phyloP scores from a whole-genome alignment of 1,140 invertebrate species.

The Marisa cornuarietis region DNA sequence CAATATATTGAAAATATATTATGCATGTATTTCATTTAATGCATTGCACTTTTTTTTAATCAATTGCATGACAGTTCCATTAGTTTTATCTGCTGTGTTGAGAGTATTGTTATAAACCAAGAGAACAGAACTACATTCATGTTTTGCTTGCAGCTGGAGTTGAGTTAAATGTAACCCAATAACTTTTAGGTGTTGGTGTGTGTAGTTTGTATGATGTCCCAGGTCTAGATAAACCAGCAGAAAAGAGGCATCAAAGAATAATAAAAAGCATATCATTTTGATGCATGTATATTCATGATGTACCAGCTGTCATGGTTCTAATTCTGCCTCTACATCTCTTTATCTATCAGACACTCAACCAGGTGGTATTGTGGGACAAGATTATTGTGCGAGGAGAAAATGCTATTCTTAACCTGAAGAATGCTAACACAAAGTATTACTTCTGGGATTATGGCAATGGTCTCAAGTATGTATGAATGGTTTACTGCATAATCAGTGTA shows the following conservation, averaged over 20 bases:
- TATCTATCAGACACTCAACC: slow-evolving; percentile 70
- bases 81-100: too few relatives aligned
- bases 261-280: too few relatives aligned
- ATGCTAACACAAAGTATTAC: slow-evolving; percentile 98
- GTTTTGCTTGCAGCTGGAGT: too few relatives aligned
- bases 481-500: not conserved
- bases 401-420: slow-evolving; percentile 89
- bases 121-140: too few relatives aligned
- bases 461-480: slow-evolving; percentile 76
- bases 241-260: too few relatives aligned
- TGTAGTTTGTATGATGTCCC: too few relatives aligned
- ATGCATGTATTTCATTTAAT: not conserved
- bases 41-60: not conserved
- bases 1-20: not conserved
- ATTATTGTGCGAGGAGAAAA: slow-evolving; percentile 95
- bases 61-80: too few relatives aligned
- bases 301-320: not conserved
- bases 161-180: too few relatives aligned
- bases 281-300: too few relatives aligned
- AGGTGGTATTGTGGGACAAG: slow-evolving; percentile 98
- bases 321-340: not conserved
- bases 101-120: too few relatives aligned
- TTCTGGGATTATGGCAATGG: slow-evolving; percentile 99
- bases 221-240: too few relatives aligned
- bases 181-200: too few relatives aligned